Percentiles rank a stretch among this genome's conserved stretches.
These are phyloP conservation scores for Neodiprion pinetum DNA, from an alignment of 1,140 invertebrate species.

Conservation along the genomic window DNA sequence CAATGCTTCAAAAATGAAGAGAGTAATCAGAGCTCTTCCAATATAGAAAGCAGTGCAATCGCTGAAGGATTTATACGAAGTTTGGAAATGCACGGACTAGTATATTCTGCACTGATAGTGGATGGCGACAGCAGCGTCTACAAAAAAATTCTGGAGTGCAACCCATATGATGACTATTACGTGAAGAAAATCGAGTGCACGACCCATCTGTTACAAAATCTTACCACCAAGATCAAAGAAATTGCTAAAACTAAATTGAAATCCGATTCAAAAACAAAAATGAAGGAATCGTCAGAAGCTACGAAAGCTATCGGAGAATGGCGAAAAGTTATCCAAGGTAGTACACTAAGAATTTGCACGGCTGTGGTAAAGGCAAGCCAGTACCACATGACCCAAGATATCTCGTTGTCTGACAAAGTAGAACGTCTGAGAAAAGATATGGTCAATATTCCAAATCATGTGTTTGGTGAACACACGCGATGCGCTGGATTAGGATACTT, in stretches of 20 bases:
- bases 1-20: slow-evolving; percentile 47
- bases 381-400: not conserved
- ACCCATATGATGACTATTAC: slow-evolving; percentile 39
- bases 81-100: slow-evolving; percentile 47
- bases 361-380: slow-evolving; percentile 13
- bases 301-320: not conserved
- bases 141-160: slow-evolving; percentile 37
- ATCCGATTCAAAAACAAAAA: not conserved
- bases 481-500: slow-evolving; percentile 14
- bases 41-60: slow-evolving; percentile 55
- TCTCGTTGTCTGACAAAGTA: not conserved
- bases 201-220: slow-evolving; percentile 42
- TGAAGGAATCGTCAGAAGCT: not conserved
- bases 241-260: slow-evolving; percentile 30
- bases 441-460: slow-evolving; percentile 28
- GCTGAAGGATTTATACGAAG: slow-evolving; percentile 52
- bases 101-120: slow-evolving; percentile 50
- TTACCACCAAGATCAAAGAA: no score
- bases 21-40: slow-evolving; percentile 35
- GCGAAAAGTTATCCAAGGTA: not conserved
- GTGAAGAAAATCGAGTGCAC: slow-evolving; percentile 53
- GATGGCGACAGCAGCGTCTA: slow-evolving; percentile 58
- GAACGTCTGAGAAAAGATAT: slow-evolving; percentile 21
- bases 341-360: not conserved
- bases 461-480: slow-evolving; percentile 31